These are phyloP conservation scores for Euthynnus affinis DNA, from an alignment of 2,797 vertebrate species.

Conservation along the genomic window DNA sequence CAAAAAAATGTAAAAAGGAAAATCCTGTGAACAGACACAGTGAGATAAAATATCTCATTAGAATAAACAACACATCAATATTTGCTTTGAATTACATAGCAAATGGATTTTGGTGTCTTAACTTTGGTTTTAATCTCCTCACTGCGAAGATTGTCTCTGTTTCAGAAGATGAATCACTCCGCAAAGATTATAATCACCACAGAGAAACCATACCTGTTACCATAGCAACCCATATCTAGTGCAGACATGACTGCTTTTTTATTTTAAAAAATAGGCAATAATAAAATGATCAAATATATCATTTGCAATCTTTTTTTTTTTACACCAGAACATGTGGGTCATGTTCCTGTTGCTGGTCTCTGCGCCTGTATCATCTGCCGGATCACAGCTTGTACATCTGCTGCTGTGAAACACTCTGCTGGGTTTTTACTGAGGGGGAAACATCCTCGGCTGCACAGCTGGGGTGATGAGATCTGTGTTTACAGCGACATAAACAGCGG, in stretches of 20 bases:
- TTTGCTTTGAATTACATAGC: neutral
- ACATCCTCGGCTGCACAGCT: neutral
- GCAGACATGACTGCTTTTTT: neutral
- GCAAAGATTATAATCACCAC: neutral
- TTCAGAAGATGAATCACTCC: neutral
- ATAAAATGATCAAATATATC: neutral
- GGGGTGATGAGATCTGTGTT: neutral
- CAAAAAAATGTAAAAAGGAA: neutral
- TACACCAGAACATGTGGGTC: neutral
- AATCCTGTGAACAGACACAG: too few species aligned
- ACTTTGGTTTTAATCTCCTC: too few species aligned
- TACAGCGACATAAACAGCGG: neutral
- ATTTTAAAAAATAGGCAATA: neutral
- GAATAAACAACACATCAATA: neutral
- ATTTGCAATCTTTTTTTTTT: neutral
- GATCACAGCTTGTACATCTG: neutral
- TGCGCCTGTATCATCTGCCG: neutral
- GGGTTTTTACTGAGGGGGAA: neutral
- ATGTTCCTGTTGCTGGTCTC: neutral
- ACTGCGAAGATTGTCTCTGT: too few species aligned
- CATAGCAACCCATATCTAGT: slow-evolving; percentile 31
- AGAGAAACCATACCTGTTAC: slow-evolving; percentile 23
- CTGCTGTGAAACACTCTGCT: neutral
- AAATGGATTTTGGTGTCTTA: neutral
- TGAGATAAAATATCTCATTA: too few species aligned